Evolutionary conservation across 2,113 vertebrate species (phyloP).

Genomic region (Puma concolor): DNA sequence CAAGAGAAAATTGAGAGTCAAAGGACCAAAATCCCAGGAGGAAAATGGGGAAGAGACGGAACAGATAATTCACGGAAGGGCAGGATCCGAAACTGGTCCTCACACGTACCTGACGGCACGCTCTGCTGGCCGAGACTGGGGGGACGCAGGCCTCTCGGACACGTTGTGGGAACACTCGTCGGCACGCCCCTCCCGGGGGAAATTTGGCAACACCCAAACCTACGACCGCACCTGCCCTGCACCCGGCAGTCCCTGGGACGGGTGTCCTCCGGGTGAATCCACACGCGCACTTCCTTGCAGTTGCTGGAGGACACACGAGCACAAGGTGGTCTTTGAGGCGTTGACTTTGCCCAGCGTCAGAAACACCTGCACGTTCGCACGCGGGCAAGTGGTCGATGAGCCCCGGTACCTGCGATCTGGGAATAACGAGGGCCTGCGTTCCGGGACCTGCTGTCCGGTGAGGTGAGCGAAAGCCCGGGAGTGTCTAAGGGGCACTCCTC

Average conservation of each 20-base stretch:
- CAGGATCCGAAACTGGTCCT: not conserved
- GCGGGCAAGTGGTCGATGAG: not conserved
- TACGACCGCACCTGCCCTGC: not conserved
- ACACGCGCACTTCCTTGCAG: not conserved
- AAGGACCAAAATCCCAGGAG: not conserved
- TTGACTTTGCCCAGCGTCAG: not conserved
- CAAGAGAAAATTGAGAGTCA: not conserved
- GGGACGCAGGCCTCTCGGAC: not conserved
- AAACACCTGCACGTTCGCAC: not conserved
- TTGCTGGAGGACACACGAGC: not conserved
- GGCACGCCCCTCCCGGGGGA: not conserved
- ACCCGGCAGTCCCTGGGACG: not conserved
- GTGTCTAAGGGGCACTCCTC: rapidly evolving
- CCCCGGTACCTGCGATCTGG: not conserved
- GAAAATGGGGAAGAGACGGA: not conserved
- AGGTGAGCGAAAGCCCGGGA: not conserved
- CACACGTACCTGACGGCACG: not conserved
- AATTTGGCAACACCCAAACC: not conserved
- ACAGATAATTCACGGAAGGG: not conserved
- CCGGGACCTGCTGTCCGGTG: not conserved
- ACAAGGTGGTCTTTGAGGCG: not conserved
- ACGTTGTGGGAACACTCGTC: not conserved
- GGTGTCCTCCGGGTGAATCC: not conserved
- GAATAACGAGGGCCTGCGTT: not conserved
- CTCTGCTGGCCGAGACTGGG: not conserved